Evolutionary conservation across 2,113 vertebrate genomes (phyloP), one percentile per base, ranked within the genome.

Genomic region (Zootoca vivipara): DNA sequence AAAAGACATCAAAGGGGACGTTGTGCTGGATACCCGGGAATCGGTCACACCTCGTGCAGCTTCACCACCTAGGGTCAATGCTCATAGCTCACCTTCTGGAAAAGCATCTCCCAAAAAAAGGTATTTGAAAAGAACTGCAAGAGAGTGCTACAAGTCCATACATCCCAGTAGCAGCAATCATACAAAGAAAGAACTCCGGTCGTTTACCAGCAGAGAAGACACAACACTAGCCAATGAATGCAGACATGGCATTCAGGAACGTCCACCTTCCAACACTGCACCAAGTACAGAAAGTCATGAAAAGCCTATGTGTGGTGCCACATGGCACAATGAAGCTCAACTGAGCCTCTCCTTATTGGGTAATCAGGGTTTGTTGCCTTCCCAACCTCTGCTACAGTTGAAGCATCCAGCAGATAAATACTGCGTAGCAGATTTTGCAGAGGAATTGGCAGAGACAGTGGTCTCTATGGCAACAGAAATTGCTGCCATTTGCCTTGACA

Each of bases 381-480:
- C 93, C 85, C 96, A 93, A 85, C 91, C 97, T 79, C 38, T 88
- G 24, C 91, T 94, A 0, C 95, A 95, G 35, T 95, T 96, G 42
- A 98, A 97, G 95, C 96, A 95, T 83, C 95, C 98, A 85, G 90
- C 96, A 22, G 98, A 98, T 30, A 95, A 96, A 92, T 97, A 98
- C 70, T 97, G 97, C 72, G 95, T 99, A 89, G 95, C 97, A 72
- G 98, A 98, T 92, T 99, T 98, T 87, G 99, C 99, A 2, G 99
- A 99, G 92, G 98, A 99, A 94, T 93, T 99, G 94, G 98, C 99
- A 67, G 96, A 98, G 85, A 99, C 98, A 0, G 98, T 99, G 64
- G 98, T 99, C 86, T 99, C 99, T 87, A 99, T 99, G 99, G 99
- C 99, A 93, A 99, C 99, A 30, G 99, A 99, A 95, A 97, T 99